Base-by-base conservation (phyloP, 2,888 invertebrate species). In the Hirtodrosophila cameraria region DNA sequence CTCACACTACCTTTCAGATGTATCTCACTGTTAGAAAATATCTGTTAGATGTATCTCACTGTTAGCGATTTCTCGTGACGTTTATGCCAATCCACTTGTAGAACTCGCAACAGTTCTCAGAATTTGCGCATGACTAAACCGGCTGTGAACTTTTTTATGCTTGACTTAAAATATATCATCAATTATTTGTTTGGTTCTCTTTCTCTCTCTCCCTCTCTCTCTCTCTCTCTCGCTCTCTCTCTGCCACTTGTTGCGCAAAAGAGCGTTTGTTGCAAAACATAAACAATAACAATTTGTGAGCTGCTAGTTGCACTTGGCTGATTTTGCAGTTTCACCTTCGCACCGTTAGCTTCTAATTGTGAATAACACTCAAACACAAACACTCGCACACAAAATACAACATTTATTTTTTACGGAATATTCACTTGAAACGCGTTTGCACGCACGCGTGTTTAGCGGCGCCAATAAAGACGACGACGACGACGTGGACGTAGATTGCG, bases 261-360 rank as follows among this genome's bases (percentile, higher is more conserved):
- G n/a, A n/a, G n/a, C n/a, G n/a, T n/a, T 33, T 48, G 27, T 43
- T 50, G 35, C 13, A n/a, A 30, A 13, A 58, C 25, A 39, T 58
- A 41, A 16, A 11, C 43, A 39, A 31, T 57, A 57, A 39, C 50
- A 31, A 66, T 49, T 57, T 46, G 43, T 45, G 35, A 45, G 35
- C n/a, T n/a, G n/a, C n/a, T n/a, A n/a, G 46, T 48, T 68, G 66
- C 58, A 58, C 45, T 67, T 46, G 18, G 43, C 28, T 41, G 36
- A 57, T 57, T 62, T 63, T 83, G 60, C 80, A 83, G 86, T 86
- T 86, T 78, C 76, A 82, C 83, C 79, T 82, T 78, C 75, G 83
- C 86, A 78, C 86, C 84, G 86, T 76, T 86, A 79, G n/a, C 45
- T 72, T 79, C 65, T 66, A 65, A 84, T 80, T 72, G 80, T 67